Conservation (phyloP, 1,140 invertebrate species). For the Oscheius sp. region DNA sequence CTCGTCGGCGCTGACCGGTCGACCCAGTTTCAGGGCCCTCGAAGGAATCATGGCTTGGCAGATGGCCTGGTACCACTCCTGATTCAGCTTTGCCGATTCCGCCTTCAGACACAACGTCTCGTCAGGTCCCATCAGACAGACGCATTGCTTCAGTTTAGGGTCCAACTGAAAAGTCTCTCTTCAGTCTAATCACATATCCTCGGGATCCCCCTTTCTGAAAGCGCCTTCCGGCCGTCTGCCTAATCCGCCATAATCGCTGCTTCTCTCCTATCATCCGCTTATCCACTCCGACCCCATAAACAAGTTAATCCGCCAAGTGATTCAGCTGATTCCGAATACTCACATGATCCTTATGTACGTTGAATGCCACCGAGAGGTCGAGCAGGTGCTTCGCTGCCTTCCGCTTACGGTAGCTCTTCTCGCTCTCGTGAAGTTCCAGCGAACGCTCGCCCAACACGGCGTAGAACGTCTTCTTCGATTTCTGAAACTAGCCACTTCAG, state of each 20-base stretch:
- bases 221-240: not conserved
- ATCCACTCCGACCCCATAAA: not conserved
- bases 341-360: conserved; percentile 22
- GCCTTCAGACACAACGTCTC: conserved; percentile 20
- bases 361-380: conserved; percentile 18
- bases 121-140: conserved; percentile 19
- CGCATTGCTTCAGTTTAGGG: conserved; percentile 16
- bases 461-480: conserved; percentile 8
- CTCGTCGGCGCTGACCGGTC: conserved; percentile 9
- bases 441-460: conserved; percentile 7
- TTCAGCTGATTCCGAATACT: too few species aligned
- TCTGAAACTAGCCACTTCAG: too few species aligned
- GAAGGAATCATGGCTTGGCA: not conserved
- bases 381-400: conserved; percentile 2
- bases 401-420: conserved; percentile 3
- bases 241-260: not conserved
- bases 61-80: conserved; percentile 6
- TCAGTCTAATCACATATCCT: not conserved
- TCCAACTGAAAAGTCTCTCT: not conserved
- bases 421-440: conserved; percentile 18
- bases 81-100: not conserved
- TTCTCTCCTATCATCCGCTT: not conserved
- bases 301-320: not conserved
- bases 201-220: not conserved
- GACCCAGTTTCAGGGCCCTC: conserved; percentile 2